Percentiles rank a stretch among this genome's conserved stretches.
These are phyloP conservation scores for Lutraria lutraria DNA, from an alignment of 2,888 invertebrate genomes.

Conservation along the genomic window DNA sequence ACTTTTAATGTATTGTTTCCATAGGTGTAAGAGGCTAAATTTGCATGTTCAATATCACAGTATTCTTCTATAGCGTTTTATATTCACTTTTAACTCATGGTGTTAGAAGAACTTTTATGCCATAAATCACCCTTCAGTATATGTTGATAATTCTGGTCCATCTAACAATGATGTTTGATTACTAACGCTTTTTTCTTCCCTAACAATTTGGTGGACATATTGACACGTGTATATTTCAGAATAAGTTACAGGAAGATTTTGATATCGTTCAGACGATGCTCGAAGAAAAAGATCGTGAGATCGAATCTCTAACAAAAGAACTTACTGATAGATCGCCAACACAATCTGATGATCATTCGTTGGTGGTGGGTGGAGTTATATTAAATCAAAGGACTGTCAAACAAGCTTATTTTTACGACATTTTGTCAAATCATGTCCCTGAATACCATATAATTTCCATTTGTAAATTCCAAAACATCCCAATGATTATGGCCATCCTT, in stretches of 20 bases:
- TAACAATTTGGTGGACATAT: slow-evolving; percentile 7
- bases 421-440: background rate
- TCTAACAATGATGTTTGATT: background rate
- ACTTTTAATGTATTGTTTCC: background rate
- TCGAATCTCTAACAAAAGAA: slow-evolving; percentile 83
- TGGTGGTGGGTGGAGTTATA: slow-evolving; percentile 60
- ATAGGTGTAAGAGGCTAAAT: background rate
- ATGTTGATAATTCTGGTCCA: background rate
- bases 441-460: no score
- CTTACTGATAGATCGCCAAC: slow-evolving; percentile 75
- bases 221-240: slow-evolving; percentile 71
- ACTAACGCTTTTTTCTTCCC: background rate
- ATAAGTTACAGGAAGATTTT: slow-evolving; percentile 86
- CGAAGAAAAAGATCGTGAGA: slow-evolving; percentile 85
- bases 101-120: slow-evolving; percentile 13
- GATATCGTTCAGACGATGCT: slow-evolving; percentile 86
- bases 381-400: background rate
- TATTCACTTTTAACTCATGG: background rate
- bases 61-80: background rate
- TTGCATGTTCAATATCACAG: background rate
- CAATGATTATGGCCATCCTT: no score
- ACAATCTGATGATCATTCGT: slow-evolving; percentile 56
- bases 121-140: background rate
- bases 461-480: no score
- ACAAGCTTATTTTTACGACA: background rate